phyloP scores from a whole-genome alignment of 2,797 vertebrate genomes.

The Hippopotamyrus pictus region DNA sequence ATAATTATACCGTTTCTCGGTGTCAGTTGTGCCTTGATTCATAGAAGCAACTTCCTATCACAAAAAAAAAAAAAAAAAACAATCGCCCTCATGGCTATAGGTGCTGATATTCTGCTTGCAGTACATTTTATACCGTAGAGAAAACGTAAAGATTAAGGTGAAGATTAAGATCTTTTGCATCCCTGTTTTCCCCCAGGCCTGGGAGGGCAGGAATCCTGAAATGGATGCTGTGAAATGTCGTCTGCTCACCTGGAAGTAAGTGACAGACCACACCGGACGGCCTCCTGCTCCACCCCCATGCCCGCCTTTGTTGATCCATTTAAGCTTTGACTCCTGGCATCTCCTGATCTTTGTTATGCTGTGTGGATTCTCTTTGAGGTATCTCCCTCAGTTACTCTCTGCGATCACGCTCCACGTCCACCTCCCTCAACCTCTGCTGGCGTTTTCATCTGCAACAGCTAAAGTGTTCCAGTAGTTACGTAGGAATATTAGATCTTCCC shows the following conservation, averaged over 20 bases:
- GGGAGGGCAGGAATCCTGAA: background rate
- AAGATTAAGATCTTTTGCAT: constrained; percentile 1
- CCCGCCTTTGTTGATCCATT: background rate
- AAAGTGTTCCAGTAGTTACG: background rate
- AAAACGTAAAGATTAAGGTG: background rate
- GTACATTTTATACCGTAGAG: background rate
- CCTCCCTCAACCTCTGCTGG: background rate
- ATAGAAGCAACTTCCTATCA: background rate
- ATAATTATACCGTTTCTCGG: background rate
- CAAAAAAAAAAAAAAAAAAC: background rate
- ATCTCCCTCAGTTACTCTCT: background rate
- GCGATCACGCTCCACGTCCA: background rate
- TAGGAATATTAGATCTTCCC: background rate
- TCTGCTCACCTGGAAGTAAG: constrained; percentile 7
- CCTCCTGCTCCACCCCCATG: background rate
- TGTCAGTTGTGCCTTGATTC: background rate
- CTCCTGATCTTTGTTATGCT: constrained; percentile 12
- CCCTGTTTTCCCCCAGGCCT: background rate
- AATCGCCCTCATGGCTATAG: background rate
- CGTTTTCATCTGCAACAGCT: background rate
- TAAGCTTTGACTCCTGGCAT: constrained; percentile 10
- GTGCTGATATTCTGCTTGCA: background rate
- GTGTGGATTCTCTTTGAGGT: background rate
- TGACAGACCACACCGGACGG: background rate
- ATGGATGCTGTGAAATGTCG: background rate